Evolutionary conservation across 2,797 vertebrate species (phyloP), one percentile per base, ranked within the genome.

Genomic region (Molossus alvarezi): DNA sequence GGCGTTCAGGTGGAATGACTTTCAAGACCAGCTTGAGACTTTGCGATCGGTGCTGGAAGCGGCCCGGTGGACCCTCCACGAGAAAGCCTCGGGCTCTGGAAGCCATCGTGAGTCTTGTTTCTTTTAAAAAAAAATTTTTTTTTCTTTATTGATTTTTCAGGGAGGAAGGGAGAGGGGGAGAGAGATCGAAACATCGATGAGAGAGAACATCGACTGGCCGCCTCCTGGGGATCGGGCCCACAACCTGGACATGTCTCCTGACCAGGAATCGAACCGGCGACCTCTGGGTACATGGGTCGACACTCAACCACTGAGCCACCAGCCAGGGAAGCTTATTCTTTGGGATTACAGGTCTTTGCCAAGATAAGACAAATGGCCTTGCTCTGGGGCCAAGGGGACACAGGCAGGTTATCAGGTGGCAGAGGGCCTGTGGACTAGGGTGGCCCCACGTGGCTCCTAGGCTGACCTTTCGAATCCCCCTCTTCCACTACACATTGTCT

Each of bases 401-500:
- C 3, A 69, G 89, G 45, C 67, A 58, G 92, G 41, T 27, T 69
- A 17, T 29, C 33, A 71, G 86, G 76, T 90, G 55, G 29, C 51
- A 37, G 4, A 91, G 57, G 87, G 90, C 72, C 45, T 58, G 4
- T 15, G 41, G 27, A 18, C n/a, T 18, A 23, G 41, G 37, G 84
- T 82, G 81, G 72, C 62, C 33, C 4, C 45, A n/a, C 41, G 60
- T 25, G 55, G 71, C 58, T 95, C 62, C 83, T 77, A 67, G 93
- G 96, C 91, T 97, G 97, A 97, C 96, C 87, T 82, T 95, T 96
- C 91, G 94, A 79, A 87, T 94, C 93, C 48, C 48, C 80, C 21
- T 97, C 94, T 80, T 97, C 97, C 75, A 33, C 96, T 65, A 87
- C 91, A 96, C 64, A 67, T 96, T 98, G 97, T 98, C 98, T 97